Percentiles rank a stretch among this genome's conserved stretches.
Evolutionary conservation across 2,797 vertebrate species (phyloP).

Genomic region (Simalia tracyae): DNA sequence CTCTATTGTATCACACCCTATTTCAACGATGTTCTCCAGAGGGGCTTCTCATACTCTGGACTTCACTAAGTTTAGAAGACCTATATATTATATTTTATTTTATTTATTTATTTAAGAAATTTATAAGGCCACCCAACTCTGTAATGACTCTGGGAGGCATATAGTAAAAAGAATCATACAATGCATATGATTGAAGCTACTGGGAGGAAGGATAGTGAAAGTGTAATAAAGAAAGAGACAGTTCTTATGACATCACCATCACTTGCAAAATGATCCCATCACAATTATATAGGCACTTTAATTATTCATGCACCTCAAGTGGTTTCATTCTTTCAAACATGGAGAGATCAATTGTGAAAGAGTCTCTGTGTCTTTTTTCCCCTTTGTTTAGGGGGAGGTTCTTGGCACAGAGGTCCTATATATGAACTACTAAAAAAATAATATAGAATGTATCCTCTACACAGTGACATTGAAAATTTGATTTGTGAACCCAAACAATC

Average conservation of each 20-base stretch:
- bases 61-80: neutral
- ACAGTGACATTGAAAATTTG: neutral
- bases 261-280: neutral
- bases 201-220: neutral
- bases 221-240: neutral
- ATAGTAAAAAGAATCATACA: too few relatives aligned
- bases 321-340: neutral
- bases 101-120: too few relatives aligned
- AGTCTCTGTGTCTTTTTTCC: neutral
- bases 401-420: neutral
- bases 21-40: neutral
- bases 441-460: neutral
- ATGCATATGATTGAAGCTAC: neutral
- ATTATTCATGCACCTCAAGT: neutral
- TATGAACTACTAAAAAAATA: neutral
- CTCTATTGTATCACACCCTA: neutral
- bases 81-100: too few relatives aligned
- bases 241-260: neutral
- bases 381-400: neutral
- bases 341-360: neutral
- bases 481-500: neutral
- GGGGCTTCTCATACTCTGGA: neutral
- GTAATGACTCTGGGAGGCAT: too few relatives aligned
- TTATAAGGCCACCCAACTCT: too few relatives aligned
- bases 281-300: neutral